Evolutionary conservation across 2,797 vertebrate genomes (phyloP), one percentile per base, ranked within the genome.

Genomic region (Sphaeramia orbicularis): DNA sequence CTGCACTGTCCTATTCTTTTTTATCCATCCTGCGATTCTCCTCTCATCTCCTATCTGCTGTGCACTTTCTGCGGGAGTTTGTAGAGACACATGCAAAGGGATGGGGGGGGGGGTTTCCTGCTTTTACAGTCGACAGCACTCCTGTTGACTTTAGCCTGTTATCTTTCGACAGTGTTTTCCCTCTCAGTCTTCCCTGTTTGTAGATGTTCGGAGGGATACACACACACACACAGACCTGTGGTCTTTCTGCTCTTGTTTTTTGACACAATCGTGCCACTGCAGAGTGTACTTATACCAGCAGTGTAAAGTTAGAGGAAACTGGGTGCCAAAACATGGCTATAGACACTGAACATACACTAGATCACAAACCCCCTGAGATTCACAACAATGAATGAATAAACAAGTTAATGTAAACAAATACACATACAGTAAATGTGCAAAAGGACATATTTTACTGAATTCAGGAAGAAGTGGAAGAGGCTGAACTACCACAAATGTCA

Each of bases 21-120:
- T 71, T 54, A 80, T 58, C 73, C 81, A 78, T 85, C 79, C 81
- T 83, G 80, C 80, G 57, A 73, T 85, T 76, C 84, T 80, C 66
- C 81, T 40, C 65, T 70, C 72, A 11, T 62, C 71, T 56, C 47
- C 67, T 67, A 35, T 76, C 40, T 21, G 7, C 58, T 55, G 52
- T 21, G 44, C 42, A 58, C 35, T 35, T 0, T 50, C 35, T 41
- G 53, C 35, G 15, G 44, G 52, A 56, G 45, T 52, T 15, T 60
- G 53, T 32, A 14, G 51, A 3, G 57, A 21, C 35, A 32, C 44
- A 13, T 35, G 14, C 21, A 24, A 24, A 18, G 21, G 30, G 40
- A 19, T 48, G 50, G 43, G 54, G 30, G 49, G 65, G 27, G 58
- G 53, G 27, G 55, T 67, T 86, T 87, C 83, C 81, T 86, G 78